Percentiles rank a stretch among this genome's conserved stretches.
phyloP scores from a whole-genome alignment of 2,888 invertebrate genomes.

The Ochropleura plecta region DNA sequence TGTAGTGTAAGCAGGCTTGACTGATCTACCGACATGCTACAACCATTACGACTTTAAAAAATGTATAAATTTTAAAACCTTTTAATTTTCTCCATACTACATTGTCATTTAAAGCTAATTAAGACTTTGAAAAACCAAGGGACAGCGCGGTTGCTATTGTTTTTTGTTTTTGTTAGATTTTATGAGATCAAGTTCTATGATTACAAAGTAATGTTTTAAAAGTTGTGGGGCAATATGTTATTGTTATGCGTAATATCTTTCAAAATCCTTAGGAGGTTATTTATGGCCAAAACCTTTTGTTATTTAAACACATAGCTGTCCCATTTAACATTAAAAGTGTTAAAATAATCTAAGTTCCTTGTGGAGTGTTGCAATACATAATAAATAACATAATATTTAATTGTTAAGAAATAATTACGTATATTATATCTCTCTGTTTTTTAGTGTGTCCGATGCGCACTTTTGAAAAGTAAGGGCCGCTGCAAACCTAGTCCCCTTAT shows the following conservation, averaged over 20 bases:
- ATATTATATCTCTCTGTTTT: conserved; percentile 17
- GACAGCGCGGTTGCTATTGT: background rate
- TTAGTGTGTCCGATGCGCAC: background rate
- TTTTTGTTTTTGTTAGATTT: background rate
- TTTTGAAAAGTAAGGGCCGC: background rate
- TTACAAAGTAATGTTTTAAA: background rate
- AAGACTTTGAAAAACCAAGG: background rate
- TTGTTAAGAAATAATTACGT: conserved; percentile 39
- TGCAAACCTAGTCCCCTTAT: background rate
- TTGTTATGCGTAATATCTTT: background rate
- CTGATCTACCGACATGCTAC: background rate
- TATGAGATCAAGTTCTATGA: background rate
- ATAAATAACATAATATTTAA: conserved; percentile 12
- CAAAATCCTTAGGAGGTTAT: background rate
- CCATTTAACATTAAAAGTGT: background rate
- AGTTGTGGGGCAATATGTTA: background rate
- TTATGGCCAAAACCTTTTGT: background rate
- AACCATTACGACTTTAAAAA: background rate
- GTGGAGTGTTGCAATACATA: conserved; percentile 43
- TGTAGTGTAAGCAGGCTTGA: background rate
- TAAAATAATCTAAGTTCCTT: conserved; percentile 4
- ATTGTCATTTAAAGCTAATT: background rate
- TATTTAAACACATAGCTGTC: background rate
- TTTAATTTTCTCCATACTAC: background rate
- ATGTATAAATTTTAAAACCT: background rate